Evolutionary conservation across 2,888 invertebrate species (phyloP).

Genomic region (Piscicola geometra): DNA sequence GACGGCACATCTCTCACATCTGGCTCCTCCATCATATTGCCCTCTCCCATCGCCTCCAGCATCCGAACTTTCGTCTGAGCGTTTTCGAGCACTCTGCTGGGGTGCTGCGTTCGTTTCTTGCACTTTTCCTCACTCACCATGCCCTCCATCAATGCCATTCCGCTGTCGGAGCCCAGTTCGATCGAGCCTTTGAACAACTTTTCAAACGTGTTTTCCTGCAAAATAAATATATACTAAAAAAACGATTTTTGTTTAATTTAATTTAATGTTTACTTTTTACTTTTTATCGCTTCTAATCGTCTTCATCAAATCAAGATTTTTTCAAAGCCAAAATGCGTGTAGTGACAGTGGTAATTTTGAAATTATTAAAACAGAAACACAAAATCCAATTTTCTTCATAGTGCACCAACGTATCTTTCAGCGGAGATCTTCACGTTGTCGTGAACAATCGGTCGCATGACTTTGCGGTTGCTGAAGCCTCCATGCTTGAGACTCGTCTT

Average conservation of each 20-base stretch:
- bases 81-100: not conserved
- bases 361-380: too few species aligned
- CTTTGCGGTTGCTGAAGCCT: not conserved
- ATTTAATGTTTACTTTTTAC: too few species aligned
- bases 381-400: too few species aligned
- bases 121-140: not conserved
- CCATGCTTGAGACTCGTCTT: too few species aligned
- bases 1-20: too few species aligned
- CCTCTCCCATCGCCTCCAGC: not conserved
- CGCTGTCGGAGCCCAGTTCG: not conserved
- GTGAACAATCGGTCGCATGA: not conserved
- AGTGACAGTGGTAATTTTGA: too few species aligned
- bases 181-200: not conserved
- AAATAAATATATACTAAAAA: not conserved
- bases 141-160: not conserved
- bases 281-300: too few species aligned
- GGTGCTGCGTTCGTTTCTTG: not conserved
- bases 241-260: not conserved
- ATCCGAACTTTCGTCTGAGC: not conserved
- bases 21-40: not conserved
- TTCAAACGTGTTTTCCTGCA: slow-evolving; percentile 9
- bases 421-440: not conserved
- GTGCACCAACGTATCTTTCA: not conserved
- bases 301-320: too few species aligned
- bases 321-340: too few species aligned